Percentiles rank a stretch among this genome's conserved stretches.
Conservation (phyloP, 2,888 invertebrate genomes). For the Druceiella hillmani region DNA sequence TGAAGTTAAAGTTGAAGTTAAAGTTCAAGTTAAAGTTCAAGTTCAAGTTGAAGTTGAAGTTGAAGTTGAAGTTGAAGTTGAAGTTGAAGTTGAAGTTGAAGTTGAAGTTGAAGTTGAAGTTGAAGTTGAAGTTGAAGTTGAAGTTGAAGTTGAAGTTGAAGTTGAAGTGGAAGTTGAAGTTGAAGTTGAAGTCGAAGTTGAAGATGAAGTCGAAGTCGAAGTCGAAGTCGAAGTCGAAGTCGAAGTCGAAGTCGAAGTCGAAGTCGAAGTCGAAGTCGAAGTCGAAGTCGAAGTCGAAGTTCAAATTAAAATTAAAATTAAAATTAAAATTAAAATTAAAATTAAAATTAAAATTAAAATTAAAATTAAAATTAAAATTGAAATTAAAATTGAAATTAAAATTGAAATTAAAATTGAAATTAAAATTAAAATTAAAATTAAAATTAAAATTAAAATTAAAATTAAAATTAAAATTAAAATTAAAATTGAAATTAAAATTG, state of each 20-base stretch:
- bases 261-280: not conserved
- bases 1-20: conserved; percentile 2
- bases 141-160: conserved; percentile 2
- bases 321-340: conserved; percentile 1
- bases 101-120: conserved; percentile 2
- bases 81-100: conserved; percentile 2
- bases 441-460: too few relatives aligned
- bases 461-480: too few relatives aligned
- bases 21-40: conserved; percentile 1
- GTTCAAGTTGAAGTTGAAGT: not conserved
- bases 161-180: not conserved
- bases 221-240: not conserved
- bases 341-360: not conserved
- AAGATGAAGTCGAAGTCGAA: not conserved
- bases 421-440: too few relatives aligned
- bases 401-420: too few relatives aligned
- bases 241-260: not conserved
- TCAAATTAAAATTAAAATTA: conserved; percentile 1
- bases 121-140: conserved; percentile 2
- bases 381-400: too few relatives aligned
- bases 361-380: too few relatives aligned
- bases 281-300: conserved; percentile 2
- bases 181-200: not conserved
- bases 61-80: conserved; percentile 2
- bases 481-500: too few relatives aligned